Percentiles rank a stretch among this genome's conserved stretches.
phyloP scores from a whole-genome alignment of 2,797 vertebrate species.

The Pachyuromys duprasi region DNA sequence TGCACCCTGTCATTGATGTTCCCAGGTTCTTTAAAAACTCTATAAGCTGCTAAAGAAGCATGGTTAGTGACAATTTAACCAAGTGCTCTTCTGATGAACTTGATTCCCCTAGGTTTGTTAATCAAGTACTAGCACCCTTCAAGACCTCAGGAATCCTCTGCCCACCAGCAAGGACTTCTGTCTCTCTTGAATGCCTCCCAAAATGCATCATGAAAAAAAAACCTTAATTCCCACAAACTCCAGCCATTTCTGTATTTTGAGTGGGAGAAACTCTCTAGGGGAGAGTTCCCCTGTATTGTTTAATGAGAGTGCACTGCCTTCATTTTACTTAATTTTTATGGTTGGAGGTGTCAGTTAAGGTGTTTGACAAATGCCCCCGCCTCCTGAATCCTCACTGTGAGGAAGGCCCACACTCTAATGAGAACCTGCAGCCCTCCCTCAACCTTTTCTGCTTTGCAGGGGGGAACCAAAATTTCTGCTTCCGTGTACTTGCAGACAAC shows the following conservation, averaged over 20 bases:
- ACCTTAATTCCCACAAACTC: background rate
- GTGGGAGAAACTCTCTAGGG: constrained; percentile 33
- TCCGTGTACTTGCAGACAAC: rapidly evolving
- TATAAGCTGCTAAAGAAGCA: background rate
- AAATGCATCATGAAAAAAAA: background rate
- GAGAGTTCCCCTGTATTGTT: constrained; percentile 71
- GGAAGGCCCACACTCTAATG: constrained; percentile 30
- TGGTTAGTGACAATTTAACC: background rate
- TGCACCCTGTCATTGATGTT: background rate
- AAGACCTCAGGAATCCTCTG: background rate
- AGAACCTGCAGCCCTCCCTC: constrained; percentile 68
- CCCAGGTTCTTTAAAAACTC: background rate
- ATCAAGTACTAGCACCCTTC: background rate
- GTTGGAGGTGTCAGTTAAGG: constrained; percentile 78
- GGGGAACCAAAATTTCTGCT: rapidly evolving
- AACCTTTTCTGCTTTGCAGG: constrained; percentile 10
- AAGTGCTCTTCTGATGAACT: background rate
- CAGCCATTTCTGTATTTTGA: constrained; percentile 44
- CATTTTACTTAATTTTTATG: constrained; percentile 75
- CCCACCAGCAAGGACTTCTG: background rate
- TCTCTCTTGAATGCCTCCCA: background rate
- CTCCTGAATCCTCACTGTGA: background rate
- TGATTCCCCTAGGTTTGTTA: background rate
- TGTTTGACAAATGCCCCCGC: constrained; percentile 79
- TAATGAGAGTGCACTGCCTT: constrained; percentile 74